A percentile compares a stretch with the other conserved stretches of the same genome.
Conservation (phyloP, 2,113 vertebrate species). For the Barbus barbus region DNA sequence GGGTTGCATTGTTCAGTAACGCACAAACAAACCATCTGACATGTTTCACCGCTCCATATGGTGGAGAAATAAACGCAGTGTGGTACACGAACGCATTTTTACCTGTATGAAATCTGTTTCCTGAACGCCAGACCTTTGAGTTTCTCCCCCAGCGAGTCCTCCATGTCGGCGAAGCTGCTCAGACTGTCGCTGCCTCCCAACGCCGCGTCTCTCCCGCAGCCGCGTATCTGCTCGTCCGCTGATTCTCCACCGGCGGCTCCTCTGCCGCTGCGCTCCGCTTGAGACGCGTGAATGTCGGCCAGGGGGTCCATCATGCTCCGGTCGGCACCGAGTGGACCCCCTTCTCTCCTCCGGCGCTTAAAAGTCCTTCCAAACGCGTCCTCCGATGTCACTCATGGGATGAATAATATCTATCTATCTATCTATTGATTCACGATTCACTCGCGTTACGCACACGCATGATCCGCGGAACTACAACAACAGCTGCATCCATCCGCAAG, state of each 20-base stretch:
- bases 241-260: slow-evolving; percentile 55
- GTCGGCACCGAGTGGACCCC: slow-evolving; percentile 61
- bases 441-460: slow-evolving; percentile 21
- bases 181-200: slow-evolving; percentile 49
- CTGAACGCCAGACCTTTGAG: slow-evolving; percentile 84
- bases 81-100: slow-evolving; percentile 53
- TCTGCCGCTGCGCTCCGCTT: slow-evolving; percentile 65
- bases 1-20: background rate
- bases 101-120: slow-evolving; percentile 91
- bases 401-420: slow-evolving; percentile 24
- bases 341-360: slow-evolving; percentile 48
- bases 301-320: slow-evolving; percentile 66
- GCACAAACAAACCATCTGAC: background rate
- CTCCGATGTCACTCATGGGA: background rate
- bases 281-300: slow-evolving; percentile 60
- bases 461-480: slow-evolving; percentile 35
- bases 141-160: slow-evolving; percentile 84
- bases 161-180: slow-evolving; percentile 66
- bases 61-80: background rate
- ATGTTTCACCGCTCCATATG: slow-evolving; percentile 4
- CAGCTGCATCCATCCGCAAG: slow-evolving; percentile 81
- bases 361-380: background rate
- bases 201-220: slow-evolving; percentile 68
- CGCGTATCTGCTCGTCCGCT: slow-evolving; percentile 51
- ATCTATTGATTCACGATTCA: background rate